Base-by-base conservation (phyloP, 2,113 vertebrate genomes). In the Brachyistius frenatus region DNA sequence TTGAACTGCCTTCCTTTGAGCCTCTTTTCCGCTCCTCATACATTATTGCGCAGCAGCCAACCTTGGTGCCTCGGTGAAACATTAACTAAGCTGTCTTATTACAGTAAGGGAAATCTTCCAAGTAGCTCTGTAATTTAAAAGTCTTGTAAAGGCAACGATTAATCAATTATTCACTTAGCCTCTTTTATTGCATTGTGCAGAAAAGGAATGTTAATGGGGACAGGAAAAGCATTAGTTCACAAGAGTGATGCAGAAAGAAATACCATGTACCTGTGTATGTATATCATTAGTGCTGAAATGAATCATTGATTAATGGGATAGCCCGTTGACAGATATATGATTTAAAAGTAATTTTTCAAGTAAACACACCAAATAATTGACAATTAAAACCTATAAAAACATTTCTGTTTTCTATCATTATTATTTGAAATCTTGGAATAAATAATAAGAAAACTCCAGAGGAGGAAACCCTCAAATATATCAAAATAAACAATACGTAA, bases 151-250 rank as follows among this genome's bases (percentile, higher is more conserved):
- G 66, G 69, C 83, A 67, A 81, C 67, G 88, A 88, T 88, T 76
- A 85, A 88, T 91, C 78, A 86, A 85, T 89, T 86, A 92, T 89
- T 91, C 83, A 89, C 60, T 65, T 58, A 30, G 66, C 80, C 61
- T 77, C 32, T 73, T 81, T 83, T 72, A 91, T 88, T 88, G 63
- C 66, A 73, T 72, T 68, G 80, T 8, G 2, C 71, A 64, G 66
- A 77, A 71, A 74, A 61, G 15, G 35, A 76, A 74, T 23, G 13
- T 54, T 56, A 89, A 89, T 60, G 33, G 11, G 67, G 72, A 69
- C 62, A 23, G 63, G 16, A 32, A 31, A 60, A 37, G 53, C 35
- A 16, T 32, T 4, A 6, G 58, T 61, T 80, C 35, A 23, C 23
- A 47, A 54, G 39, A 44, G 14, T 2, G 11, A 23, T 1, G 46